phyloP scores from a whole-genome alignment of 2,113 vertebrate species.

The Lagenorhynchus albirostris region DNA sequence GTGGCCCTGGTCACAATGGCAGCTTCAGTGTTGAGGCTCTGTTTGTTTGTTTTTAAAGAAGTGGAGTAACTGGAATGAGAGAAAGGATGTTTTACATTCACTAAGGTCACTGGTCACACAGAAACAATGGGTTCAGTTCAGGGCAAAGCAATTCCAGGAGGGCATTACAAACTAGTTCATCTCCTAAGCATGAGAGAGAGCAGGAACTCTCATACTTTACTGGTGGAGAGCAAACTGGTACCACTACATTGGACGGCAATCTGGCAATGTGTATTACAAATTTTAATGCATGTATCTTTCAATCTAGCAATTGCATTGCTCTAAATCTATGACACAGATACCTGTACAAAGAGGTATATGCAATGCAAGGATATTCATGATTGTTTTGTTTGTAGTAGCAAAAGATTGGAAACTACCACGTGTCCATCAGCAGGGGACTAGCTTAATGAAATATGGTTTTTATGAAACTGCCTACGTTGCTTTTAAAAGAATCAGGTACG shows the following conservation, averaged over 20 bases:
- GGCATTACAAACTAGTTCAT: rapidly evolving
- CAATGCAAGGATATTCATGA: neutral
- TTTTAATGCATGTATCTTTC: neutral
- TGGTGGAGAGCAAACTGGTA: no score
- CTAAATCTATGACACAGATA: neutral
- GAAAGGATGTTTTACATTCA: neutral
- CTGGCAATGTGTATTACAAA: neutral
- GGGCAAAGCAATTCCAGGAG: neutral
- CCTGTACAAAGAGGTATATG: neutral
- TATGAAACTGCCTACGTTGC: neutral
- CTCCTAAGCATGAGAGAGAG: neutral
- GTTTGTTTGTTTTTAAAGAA: neutral
- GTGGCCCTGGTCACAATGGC: neutral
- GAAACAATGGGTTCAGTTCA: neutral
- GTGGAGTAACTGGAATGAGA: neutral
- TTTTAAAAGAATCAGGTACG: neutral
- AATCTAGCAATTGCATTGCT: neutral
- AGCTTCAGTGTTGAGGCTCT: neutral
- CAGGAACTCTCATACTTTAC: rapidly evolving
- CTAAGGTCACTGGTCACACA: neutral
- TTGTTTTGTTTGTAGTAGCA: neutral
- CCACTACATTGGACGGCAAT: rapidly evolving
- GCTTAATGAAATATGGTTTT: neutral
- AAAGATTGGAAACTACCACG: neutral
- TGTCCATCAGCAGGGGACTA: no score